Percentiles rank a stretch among this genome's conserved stretches.
Conservation (phyloP, 2,113 vertebrate genomes). For the Clarias magur region DNA sequence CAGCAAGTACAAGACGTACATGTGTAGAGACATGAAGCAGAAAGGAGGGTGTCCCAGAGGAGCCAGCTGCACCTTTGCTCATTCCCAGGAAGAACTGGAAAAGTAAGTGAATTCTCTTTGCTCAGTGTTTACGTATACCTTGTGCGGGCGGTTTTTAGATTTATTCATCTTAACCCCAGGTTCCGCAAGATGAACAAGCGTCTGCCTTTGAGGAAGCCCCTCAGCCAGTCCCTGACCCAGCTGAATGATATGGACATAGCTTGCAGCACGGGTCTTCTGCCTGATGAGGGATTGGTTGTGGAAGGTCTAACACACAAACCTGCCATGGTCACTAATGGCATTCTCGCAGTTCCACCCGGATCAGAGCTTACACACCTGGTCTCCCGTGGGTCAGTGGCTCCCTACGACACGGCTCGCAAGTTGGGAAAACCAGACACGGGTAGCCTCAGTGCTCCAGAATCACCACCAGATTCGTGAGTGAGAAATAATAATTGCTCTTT, state of each 20-base stretch:
- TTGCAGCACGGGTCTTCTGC: conserved; percentile 76
- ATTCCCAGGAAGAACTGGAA: conserved; percentile 97
- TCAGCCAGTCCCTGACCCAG: conserved; percentile 84
- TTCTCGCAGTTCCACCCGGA: conserved; percentile 72
- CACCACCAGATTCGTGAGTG: conserved; percentile 89
- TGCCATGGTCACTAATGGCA: conserved; percentile 87
- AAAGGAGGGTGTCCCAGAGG: conserved; percentile 95
- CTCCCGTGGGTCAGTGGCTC: conserved; percentile 85
- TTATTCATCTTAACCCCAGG: conserved; percentile 63
- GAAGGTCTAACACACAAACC: conserved; percentile 84
- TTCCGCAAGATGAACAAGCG: conserved; percentile 99
- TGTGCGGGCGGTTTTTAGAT: background rate
- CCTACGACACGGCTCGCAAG: conserved; percentile 84
- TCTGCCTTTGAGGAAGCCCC: conserved; percentile 79
- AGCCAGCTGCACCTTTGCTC: conserved; percentile 96
- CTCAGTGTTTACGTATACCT: background rate
- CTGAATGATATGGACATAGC: conserved; percentile 84
- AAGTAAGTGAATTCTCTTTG: conserved; percentile 78
- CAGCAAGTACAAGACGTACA: conserved; percentile 98
- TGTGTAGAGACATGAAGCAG: conserved; percentile 99
- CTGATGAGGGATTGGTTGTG: conserved; percentile 81
- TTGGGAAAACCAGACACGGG: conserved; percentile 84
- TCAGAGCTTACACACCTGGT: conserved; percentile 84
- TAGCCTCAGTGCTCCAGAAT: conserved; percentile 87
- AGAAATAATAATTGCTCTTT: background rate